Conservation (phyloP, 2,797 vertebrate species). For the Tympanoctomys barrerae region DNA sequence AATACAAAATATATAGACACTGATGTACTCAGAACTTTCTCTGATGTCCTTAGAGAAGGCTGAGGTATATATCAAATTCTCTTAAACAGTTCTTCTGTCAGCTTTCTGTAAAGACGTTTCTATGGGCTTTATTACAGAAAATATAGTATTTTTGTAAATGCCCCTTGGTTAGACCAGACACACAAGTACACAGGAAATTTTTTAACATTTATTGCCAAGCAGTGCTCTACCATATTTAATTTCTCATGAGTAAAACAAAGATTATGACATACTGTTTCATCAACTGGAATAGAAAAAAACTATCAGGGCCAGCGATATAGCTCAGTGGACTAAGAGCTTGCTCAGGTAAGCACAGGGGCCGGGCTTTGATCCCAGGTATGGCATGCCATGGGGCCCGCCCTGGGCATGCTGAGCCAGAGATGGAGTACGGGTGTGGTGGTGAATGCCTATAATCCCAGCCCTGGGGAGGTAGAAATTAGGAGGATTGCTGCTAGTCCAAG, state of each 20-base stretch:
- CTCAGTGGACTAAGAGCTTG: too few relatives aligned
- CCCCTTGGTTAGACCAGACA: not conserved
- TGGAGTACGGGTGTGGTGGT: too few relatives aligned
- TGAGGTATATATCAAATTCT: not conserved
- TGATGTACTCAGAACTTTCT: slow-evolving; percentile 18
- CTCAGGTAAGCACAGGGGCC: too few relatives aligned
- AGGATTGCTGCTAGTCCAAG: too few relatives aligned
- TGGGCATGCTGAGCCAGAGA: too few relatives aligned
- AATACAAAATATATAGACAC: not conserved
- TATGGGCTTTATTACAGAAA: not conserved
- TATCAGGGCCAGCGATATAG: too few relatives aligned
- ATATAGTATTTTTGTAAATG: not conserved
- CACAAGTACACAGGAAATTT: not conserved
- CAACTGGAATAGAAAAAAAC: not conserved
- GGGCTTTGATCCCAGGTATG: too few relatives aligned
- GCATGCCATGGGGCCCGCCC: too few relatives aligned
- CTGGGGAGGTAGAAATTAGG: too few relatives aligned
- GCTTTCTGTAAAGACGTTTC: not conserved
- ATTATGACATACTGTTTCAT: not conserved
- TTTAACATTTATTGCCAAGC: not conserved
- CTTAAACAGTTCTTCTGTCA: not conserved
- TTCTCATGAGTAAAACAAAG: not conserved
- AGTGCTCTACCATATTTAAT: not conserved
- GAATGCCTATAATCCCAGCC: too few relatives aligned
- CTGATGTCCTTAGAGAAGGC: not conserved